Evolutionary conservation across 1,140 invertebrate species (phyloP), one percentile per base, ranked within the genome.

Genomic region (Euwallacea similis): DNA sequence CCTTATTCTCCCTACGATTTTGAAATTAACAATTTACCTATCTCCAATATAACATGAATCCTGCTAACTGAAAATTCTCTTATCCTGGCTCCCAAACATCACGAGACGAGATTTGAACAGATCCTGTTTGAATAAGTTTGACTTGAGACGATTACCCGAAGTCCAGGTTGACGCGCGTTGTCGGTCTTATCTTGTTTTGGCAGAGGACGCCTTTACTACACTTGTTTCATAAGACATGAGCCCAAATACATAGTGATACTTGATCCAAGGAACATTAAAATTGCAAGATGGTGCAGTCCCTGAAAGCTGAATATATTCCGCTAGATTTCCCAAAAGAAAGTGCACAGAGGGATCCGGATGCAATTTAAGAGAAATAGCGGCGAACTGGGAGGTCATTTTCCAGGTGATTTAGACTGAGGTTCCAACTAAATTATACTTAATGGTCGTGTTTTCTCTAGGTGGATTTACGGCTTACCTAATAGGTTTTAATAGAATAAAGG

Each of bases 381-480:
- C 16, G 58, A 41, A 60, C 58, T 33, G 58, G 42, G 58, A 60
- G 58, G 58, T 60, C 58, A 42, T 60, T 60, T 60, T 60, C 58
- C 58, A 60, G 58, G 58, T 60, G 42, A 60, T 60, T 60, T 60
- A 60, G 58, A 60, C 42, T 42, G 58, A 42, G 58, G 58, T 60
- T 41, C 33, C 42, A 16, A 55, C 21, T 33, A 60, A 60, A 60
- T 60, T 60, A 60, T 13, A 42, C 16, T 42, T 10, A 42, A 60
- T 42, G 7, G 42, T 42, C 42, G 33, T 60, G 21, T 55, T 55
- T 60, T 13, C 58, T 60, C 58, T 60, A 33, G n/a, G 58, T 42
- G 33, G 42, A 16, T 60, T 60, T 16, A 42, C n/a, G 21, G 58
- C n/a, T 10, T 42, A 11, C 10, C 58, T 41, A 60, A 60, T 60